A percentile compares a stretch with the other conserved stretches of the same genome.
Evolutionary conservation across 2,888 invertebrate species (phyloP).

Genomic region (Saturnia japonica): DNA sequence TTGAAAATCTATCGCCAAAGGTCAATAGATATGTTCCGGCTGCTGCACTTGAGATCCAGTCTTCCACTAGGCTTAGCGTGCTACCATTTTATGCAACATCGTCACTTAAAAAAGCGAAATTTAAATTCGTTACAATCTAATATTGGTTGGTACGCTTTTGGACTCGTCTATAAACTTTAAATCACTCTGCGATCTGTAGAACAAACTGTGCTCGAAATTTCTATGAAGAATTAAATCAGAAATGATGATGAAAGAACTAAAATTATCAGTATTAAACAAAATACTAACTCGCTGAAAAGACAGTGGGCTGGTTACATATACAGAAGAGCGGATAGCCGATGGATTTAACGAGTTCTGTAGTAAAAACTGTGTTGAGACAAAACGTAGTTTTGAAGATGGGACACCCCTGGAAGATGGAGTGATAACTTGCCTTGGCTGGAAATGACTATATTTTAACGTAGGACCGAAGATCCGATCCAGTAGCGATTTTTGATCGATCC

Average conservation of each 20-base stretch:
- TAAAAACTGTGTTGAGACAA: background rate
- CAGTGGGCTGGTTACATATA: background rate
- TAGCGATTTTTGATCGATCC: background rate
- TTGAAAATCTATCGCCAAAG: too few species aligned
- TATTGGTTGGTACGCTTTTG: background rate
- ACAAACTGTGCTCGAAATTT: background rate
- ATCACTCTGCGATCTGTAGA: background rate
- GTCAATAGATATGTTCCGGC: too few species aligned
- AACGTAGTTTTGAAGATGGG: background rate
- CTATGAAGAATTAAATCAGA: background rate
- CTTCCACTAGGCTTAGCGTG: too few species aligned
- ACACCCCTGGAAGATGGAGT: background rate
- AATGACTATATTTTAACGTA: background rate
- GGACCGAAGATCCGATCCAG: background rate
- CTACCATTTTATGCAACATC: too few species aligned
- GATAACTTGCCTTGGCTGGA: background rate
- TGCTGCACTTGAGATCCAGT: too few species aligned
- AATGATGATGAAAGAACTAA: background rate
- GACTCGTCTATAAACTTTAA: background rate
- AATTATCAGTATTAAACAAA: too few species aligned
- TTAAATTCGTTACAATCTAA: too few species aligned
- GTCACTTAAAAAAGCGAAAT: too few species aligned
- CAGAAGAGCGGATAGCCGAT: background rate
- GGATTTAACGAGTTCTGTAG: background rate
- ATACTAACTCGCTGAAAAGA: background rate